Conservation (phyloP, 2,113 vertebrate species). For the Arenaria interpres region DNA sequence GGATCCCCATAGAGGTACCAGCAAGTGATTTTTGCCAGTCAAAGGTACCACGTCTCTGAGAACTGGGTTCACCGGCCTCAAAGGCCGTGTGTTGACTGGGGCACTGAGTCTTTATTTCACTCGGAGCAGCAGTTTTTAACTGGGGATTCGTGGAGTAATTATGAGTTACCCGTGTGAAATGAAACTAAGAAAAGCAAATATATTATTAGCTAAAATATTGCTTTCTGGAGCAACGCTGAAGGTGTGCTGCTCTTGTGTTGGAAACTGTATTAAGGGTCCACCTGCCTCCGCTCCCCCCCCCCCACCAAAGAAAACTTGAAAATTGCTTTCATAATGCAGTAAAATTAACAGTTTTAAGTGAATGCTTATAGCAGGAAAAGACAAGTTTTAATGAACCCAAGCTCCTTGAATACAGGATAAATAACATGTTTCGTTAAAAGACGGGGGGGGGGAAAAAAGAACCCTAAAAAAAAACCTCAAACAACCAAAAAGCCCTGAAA, state of each 20-base stretch:
- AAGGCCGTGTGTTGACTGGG: background rate
- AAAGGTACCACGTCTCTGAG: background rate
- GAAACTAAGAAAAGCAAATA: background rate
- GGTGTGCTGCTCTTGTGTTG: background rate
- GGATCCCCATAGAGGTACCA: background rate
- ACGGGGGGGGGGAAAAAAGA: background rate
- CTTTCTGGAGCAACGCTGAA: background rate
- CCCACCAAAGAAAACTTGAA: background rate
- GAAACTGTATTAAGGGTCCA: background rate
- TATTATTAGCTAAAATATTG: background rate
- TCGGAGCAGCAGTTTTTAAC: background rate
- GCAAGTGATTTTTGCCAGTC: background rate
- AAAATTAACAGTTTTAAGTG: background rate
- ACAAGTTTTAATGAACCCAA: background rate
- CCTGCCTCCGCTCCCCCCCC: background rate
- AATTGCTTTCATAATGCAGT: background rate
- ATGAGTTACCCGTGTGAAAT: background rate
- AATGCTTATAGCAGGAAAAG: background rate
- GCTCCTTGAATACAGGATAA: background rate
- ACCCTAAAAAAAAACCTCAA: background rate
- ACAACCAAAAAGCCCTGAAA: background rate
- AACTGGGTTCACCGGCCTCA: background rate
- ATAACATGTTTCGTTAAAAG: background rate
- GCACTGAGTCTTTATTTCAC: background rate
- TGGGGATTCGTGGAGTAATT: background rate